A percentile compares a stretch with the other conserved stretches of the same genome.
These are phyloP conservation scores for Drosophila carrolli DNA, from an alignment of 1,140 invertebrate species.

Conservation along the genomic window DNA sequence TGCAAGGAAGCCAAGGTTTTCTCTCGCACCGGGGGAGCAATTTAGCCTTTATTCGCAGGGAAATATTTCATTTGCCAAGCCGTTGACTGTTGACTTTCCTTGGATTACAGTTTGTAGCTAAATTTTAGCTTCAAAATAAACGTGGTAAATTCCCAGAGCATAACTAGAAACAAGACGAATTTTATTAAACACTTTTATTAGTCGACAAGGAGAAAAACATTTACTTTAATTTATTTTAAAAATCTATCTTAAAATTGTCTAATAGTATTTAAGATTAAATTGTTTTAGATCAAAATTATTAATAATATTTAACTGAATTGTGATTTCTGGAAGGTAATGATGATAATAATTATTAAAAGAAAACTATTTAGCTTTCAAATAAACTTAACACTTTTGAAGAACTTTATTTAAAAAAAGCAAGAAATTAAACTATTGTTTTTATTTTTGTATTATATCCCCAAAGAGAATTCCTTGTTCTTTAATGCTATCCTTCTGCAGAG, in stretches of 20 bases:
- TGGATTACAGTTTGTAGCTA: conserved; percentile 22
- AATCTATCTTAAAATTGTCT: no score
- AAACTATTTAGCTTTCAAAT: no score
- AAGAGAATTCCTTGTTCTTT: conserved; percentile 1
- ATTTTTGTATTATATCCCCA: not conserved
- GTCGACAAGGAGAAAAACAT: not conserved
- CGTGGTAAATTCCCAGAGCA: not conserved
- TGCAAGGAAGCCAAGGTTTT: conserved; percentile 15
- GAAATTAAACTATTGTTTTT: no score
- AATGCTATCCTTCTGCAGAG: not conserved
- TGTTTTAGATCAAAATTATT: no score
- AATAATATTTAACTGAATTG: no score
- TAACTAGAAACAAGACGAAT: not conserved
- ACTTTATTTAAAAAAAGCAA: no score
- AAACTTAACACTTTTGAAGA: no score
- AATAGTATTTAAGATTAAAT: no score
- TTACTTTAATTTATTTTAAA: no score
- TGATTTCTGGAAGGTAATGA: no score
- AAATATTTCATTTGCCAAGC: conserved; percentile 28
- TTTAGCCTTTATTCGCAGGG: conserved; percentile 11
- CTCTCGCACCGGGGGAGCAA: conserved; percentile 11
- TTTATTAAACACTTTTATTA: not conserved
- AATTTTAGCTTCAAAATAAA: not conserved
- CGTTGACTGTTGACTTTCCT: conserved; percentile 3
- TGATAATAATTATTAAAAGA: no score